A percentile compares a stretch with the other conserved stretches of the same genome.
These are phyloP conservation scores for Epinotia brunnichana DNA, from an alignment of 2,888 invertebrate genomes.

Conservation along the genomic window DNA sequence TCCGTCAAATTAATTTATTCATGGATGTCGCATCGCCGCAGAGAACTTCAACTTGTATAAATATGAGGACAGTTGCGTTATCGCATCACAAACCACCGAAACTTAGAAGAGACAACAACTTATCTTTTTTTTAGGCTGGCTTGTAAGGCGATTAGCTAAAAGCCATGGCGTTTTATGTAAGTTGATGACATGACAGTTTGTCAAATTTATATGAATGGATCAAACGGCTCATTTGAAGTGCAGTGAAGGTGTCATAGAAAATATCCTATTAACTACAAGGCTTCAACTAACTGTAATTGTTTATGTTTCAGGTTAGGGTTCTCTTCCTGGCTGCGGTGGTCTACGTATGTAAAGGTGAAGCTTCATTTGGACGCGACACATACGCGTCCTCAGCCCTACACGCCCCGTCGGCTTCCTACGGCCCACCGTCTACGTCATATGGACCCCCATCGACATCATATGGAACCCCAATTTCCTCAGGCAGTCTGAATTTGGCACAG, in stretches of 20 bases:
- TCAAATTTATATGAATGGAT: constrained; percentile 6
- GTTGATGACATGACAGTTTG: constrained; percentile 53
- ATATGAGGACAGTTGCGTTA: constrained; percentile 70
- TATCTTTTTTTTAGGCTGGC: constrained; percentile 66
- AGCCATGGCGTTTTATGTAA: constrained; percentile 83
- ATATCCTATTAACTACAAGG: background rate
- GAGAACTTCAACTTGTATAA: constrained; percentile 71
- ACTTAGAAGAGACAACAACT: constrained; percentile 76
- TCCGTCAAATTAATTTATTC: constrained; percentile 63
- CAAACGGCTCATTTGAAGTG: background rate
- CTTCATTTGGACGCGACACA: constrained; percentile 65
- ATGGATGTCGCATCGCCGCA: constrained; percentile 66
- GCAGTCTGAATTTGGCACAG: constrained; percentile 41
- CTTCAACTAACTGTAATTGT: constrained; percentile 11
- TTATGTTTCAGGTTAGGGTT: constrained; percentile 72
- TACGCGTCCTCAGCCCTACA: constrained; percentile 66
- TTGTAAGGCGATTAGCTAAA: constrained; percentile 79
- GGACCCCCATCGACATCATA: constrained; percentile 55
- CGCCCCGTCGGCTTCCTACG: constrained; percentile 73
- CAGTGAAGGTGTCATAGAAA: background rate
- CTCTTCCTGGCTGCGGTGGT: constrained; percentile 69
- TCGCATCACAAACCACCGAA: constrained; percentile 71
- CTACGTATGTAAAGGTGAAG: constrained; percentile 68
- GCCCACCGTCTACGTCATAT: constrained; percentile 68
- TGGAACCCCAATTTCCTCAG: constrained; percentile 52